Conservation (phyloP, 2,113 vertebrate species). For the Zootoca vivipara region DNA sequence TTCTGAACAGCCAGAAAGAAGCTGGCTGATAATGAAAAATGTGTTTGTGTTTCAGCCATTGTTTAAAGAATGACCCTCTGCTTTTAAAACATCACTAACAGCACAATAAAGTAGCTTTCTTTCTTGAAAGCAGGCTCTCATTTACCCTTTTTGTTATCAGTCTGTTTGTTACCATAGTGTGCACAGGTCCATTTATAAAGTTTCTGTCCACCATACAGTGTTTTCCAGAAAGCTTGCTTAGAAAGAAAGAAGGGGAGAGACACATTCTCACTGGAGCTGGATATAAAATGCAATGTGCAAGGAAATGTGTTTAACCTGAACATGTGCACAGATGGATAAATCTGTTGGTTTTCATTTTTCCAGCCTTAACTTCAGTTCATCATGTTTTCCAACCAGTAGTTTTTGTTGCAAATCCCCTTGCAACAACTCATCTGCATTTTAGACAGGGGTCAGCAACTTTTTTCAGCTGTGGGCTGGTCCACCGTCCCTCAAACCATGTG, state of each 20-base stretch:
- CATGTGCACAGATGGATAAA: too few relatives aligned
- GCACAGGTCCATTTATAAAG: background rate
- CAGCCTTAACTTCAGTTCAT: too few relatives aligned
- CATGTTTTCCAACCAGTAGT: too few relatives aligned
- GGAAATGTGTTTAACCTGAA: background rate
- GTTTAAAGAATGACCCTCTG: background rate
- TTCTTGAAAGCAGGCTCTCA: background rate
- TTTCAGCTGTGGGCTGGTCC: too few relatives aligned
- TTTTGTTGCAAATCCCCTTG: too few relatives aligned
- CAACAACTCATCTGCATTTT: too few relatives aligned
- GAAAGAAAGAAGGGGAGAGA: background rate
- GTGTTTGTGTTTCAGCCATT: background rate
- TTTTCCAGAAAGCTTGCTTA: background rate
- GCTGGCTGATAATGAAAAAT: constrained; percentile 23
- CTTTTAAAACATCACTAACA: background rate
- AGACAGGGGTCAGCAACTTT: too few relatives aligned
- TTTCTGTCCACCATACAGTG: background rate
- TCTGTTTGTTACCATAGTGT: background rate
- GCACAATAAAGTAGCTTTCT: background rate
- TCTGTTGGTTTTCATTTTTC: too few relatives aligned
- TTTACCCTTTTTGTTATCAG: background rate
- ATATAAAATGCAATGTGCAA: background rate
- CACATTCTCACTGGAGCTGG: background rate
- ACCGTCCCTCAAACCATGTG: too few relatives aligned
- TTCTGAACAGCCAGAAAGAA: constrained; percentile 10